Conservation (phyloP, 2,113 vertebrate genomes). For the Eulacestoma nigropectus region DNA sequence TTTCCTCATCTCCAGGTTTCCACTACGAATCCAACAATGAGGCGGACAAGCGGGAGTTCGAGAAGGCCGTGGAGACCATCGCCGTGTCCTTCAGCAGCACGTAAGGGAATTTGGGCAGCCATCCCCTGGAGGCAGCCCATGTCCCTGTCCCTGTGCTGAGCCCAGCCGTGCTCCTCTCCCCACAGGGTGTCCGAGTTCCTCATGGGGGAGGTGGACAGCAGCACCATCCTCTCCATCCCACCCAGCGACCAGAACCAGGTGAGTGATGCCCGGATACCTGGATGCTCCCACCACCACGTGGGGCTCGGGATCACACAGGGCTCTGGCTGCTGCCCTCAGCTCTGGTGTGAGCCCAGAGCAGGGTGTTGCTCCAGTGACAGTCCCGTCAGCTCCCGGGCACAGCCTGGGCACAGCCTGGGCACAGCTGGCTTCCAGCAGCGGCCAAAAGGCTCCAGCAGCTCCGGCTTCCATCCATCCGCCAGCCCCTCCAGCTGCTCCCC, state of each 20-base stretch:
- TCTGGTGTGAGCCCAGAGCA: not conserved
- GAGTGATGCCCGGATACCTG: not conserved
- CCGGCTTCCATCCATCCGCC: rapidly evolving
- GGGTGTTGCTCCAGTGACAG: not conserved
- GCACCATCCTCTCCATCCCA: constrained; percentile 87
- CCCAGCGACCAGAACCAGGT: constrained; percentile 90
- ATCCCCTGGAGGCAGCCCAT: rapidly evolving
- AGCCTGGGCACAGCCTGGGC: not conserved
- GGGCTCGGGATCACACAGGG: not conserved
- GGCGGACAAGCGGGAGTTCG: constrained; percentile 86
- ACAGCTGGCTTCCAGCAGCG: not conserved
- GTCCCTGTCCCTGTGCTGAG: not conserved
- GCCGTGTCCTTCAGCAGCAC: constrained; percentile 97
- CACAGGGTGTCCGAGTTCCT: constrained; percentile 90
- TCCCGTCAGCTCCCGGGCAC: not conserved
- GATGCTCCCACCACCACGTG: rapidly evolving
- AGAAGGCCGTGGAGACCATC: constrained; percentile 92
- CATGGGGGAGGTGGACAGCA: constrained; percentile 97
- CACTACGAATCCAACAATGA: constrained; percentile 89
- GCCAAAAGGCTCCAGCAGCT: not conserved
- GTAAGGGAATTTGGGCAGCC: constrained; percentile 67
- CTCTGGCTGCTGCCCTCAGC: not conserved
- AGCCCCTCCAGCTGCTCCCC: not conserved
- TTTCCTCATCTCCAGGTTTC: constrained; percentile 71
- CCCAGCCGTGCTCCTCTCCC: not conserved